Base-by-base conservation (phyloP, 1,140 invertebrate species). In the Neodiprion fabricii region DNA sequence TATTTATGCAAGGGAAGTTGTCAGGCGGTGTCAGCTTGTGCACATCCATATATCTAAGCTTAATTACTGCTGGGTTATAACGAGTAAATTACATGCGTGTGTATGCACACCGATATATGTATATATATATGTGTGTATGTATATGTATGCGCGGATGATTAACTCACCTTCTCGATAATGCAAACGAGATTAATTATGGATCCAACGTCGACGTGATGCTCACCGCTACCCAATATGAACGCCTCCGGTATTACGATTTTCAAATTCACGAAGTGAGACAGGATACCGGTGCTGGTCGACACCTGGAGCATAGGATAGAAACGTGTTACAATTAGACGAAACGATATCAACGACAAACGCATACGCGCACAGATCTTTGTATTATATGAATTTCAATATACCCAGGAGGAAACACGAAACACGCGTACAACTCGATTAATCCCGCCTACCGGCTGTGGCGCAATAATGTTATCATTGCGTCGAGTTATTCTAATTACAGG, bases 101-200 rank as follows among this genome's bases (percentile, higher is more conserved):
- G 50, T 72, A 72, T 40, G 48, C 12, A 71, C 23, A 50, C 50
- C 48, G 17, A 21, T 71, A 71, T 40, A 61, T 12, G 10, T 10
- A 21, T 40, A 69, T 49, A 12, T 1, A 67, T 74, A 70, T 69
- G 47, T 21, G 0, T 69, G 1, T 61, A 61, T n/a, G 0, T 40
- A 40, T 40, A 40, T 40, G 5, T 40, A 40, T 40, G 28, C 0
- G 40, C 8, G 5, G 23, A 11, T 21, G 9, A 21, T 21, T 69
- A 72, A 79, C 90, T 91, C 89, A 97, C 96, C 92, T 96, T 96
- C 88, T 97, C 95, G 85, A 97, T 96, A 82, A 97, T 94, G 89
- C 96, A 97, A 81, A 96, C 95, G 80, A 97, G 92, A 88, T 94
- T 95, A 86, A 97, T 97, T 80, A 96, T 94, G 86, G 95, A 96